A percentile compares a stretch with the other conserved stretches of the same genome.
phyloP scores from a whole-genome alignment of 2,113 vertebrate genomes.

The Plecturocebus donacophilus region DNA sequence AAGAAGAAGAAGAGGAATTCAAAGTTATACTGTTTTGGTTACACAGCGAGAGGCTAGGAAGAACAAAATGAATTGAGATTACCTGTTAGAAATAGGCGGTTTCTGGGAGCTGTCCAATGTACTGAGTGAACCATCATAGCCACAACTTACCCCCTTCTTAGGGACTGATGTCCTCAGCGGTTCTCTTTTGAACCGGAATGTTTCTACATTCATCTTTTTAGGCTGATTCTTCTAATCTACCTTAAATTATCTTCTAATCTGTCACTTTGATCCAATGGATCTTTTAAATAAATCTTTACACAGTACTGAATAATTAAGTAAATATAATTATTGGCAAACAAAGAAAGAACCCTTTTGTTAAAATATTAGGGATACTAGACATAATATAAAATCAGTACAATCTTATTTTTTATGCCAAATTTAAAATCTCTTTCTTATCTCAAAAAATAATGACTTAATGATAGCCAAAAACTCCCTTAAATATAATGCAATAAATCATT shows the following conservation, averaged over 20 bases:
- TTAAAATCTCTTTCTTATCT: background rate
- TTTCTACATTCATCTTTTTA: background rate
- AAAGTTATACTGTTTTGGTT: background rate
- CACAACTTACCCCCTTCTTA: background rate
- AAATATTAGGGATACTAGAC: background rate
- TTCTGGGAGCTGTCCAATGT: conserved; percentile 86
- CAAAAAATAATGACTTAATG: background rate
- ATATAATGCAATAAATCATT: background rate
- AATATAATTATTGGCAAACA: background rate
- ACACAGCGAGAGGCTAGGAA: background rate
- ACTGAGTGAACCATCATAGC: background rate
- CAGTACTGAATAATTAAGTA: background rate
- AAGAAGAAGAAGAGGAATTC: background rate
- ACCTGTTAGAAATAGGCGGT: background rate
- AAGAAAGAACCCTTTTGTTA: background rate
- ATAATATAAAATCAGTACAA: background rate
- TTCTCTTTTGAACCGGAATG: background rate
- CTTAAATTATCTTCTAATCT: background rate
- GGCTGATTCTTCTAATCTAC: background rate
- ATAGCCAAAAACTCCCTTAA: background rate
- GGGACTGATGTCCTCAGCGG: background rate
- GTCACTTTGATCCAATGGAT: background rate
- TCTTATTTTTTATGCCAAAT: background rate
- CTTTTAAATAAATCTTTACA: background rate
- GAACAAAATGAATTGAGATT: background rate